Evolutionary conservation across 2,113 vertebrate species (phyloP).

Genomic region (Echinops telfairi): DNA sequence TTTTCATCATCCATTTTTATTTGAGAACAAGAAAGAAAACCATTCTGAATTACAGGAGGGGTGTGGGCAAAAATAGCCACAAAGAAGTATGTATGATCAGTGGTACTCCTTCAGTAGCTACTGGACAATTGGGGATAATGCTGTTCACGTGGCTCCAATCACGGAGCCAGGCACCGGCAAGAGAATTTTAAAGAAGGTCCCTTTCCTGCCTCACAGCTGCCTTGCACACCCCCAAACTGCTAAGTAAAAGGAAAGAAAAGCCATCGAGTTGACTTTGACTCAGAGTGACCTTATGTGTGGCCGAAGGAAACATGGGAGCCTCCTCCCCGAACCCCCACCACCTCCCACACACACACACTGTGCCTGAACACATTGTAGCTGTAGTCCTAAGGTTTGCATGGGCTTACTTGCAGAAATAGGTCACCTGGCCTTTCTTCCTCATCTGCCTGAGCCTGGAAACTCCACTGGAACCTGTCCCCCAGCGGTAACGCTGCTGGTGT

Average conservation of each 20-base stretch:
- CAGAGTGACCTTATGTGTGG: background rate
- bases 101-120: background rate
- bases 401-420: background rate
- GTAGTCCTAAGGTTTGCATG: background rate
- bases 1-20: background rate
- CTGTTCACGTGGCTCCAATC: background rate
- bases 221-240: background rate
- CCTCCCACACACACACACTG: background rate
- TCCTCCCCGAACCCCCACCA: too few relatives aligned
- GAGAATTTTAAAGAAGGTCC: background rate
- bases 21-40: background rate
- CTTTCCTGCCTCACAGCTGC: background rate
- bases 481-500: background rate
- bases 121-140: background rate
- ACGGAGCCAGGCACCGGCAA: background rate
- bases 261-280: background rate
- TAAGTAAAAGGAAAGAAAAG: slow-evolving; percentile 12
- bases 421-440: background rate
- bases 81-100: background rate
- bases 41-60: background rate
- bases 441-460: background rate
- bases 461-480: background rate
- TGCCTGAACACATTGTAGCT: background rate
- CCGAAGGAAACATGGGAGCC: background rate
- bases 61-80: background rate